phyloP scores from a whole-genome alignment of 1,140 invertebrate genomes.

The Heliconius nattereri region DNA sequence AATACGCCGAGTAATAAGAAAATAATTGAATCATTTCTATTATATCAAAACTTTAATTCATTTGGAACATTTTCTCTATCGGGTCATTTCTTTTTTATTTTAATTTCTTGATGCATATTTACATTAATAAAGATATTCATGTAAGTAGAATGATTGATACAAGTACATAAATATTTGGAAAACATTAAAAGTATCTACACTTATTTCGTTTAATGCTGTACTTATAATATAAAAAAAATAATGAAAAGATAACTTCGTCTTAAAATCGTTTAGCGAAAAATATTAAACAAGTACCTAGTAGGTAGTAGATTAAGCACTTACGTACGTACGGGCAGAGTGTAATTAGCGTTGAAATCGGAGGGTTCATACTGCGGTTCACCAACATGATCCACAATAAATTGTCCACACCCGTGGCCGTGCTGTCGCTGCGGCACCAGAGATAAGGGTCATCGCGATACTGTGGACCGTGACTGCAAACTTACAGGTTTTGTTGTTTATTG shows the following conservation, averaged over 20 bases:
- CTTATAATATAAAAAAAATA: no score
- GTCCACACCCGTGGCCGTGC: constrained; percentile 54
- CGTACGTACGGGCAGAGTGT: constrained; percentile 39
- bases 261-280: neutral
- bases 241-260: neutral
- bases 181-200: neutral
- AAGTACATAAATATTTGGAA: neutral
- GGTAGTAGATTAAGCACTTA: neutral
- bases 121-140: no score
- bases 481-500: neutral
- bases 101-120: constrained; percentile 6
- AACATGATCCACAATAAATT: constrained; percentile 68
- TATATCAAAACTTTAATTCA: constrained; percentile 68
- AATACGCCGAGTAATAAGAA: constrained; percentile 61
- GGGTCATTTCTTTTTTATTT: constrained; percentile 53
- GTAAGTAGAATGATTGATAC: no score
- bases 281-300: neutral
- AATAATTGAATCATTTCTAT: constrained; percentile 68
- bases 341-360: constrained; percentile 63
- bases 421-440: constrained; percentile 60
- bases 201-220: no score
- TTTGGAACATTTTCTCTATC: constrained; percentile 66
- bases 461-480: constrained; percentile 45
- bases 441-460: constrained; percentile 70
- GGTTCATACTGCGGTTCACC: constrained; percentile 54